Percentiles rank a stretch among this genome's conserved stretches.
Conservation (phyloP, 2,888 invertebrate genomes). For the Megastigmus dorsalis region DNA sequence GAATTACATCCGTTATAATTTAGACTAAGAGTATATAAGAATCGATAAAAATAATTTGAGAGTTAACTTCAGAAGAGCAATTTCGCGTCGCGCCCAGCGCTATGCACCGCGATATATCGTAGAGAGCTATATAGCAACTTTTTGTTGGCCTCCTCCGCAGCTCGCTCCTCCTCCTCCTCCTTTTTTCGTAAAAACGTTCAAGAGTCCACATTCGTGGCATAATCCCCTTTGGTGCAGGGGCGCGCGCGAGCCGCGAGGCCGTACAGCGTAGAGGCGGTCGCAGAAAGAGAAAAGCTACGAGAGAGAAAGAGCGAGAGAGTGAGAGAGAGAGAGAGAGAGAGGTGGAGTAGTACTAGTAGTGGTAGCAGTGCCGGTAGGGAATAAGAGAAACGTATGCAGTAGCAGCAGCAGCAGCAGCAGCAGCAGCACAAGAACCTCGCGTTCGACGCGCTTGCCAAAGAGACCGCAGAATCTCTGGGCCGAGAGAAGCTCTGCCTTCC, state of each 20-base stretch:
- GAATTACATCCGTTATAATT: too few relatives aligned
- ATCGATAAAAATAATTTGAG: not conserved
- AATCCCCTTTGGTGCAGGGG: constrained; percentile 58
- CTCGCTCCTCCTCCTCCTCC: too few relatives aligned
- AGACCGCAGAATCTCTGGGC: constrained; percentile 70
- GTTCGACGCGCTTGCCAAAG: constrained; percentile 66
- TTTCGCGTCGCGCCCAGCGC: not conserved
- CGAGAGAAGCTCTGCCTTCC: constrained; percentile 59
- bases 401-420: constrained; percentile 56
- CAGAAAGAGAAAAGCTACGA: not conserved
- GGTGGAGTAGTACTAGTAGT: not conserved
- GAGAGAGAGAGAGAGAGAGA: constrained; percentile 50
- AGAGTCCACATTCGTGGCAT: constrained; percentile 60
- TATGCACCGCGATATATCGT: too few relatives aligned
- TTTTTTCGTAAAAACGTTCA: constrained; percentile 56
- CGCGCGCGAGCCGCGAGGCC: not conserved
- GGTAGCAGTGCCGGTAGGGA: constrained; percentile 47
- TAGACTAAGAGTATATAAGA: not conserved
- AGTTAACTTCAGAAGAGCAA: not conserved
- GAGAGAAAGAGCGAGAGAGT: constrained; percentile 4
- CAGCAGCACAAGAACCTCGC: constrained; percentile 38
- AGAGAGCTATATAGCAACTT: too few relatives aligned
- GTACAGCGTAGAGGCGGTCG: not conserved
- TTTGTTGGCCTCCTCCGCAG: too few relatives aligned
- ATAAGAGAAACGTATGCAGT: constrained; percentile 59